Evolutionary conservation across 30 jellyfish, hydroid and myxozoan genomes (phyloP), one percentile per base, ranked within the genome.

Genomic region (Pelagia noctiluca): DNA sequence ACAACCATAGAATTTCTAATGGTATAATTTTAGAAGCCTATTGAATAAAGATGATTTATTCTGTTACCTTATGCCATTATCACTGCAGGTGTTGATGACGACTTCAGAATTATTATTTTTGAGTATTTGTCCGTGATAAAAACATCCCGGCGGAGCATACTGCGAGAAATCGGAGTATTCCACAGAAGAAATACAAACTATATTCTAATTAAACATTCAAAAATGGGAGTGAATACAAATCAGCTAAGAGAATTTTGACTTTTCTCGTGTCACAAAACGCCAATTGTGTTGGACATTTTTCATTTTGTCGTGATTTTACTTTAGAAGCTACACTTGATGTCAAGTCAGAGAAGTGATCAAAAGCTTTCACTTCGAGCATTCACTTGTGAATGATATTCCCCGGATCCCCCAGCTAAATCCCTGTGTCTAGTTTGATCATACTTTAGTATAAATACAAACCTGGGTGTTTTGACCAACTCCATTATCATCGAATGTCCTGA

Each of bases 401-500:
- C n/a, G n/a, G n/a, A n/a, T n/a, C n/a, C n/a, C n/a, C n/a, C n/a
- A n/a, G n/a, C n/a, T n/a, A n/a, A n/a, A n/a, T n/a, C n/a, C n/a
- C n/a, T n/a, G n/a, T n/a, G n/a, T n/a, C n/a, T n/a, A n/a, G n/a
- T n/a, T n/a, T n/a, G n/a, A n/a, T n/a, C n/a, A n/a, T n/a, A n/a
- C n/a, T 67, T 23, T 12, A 24, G 19, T 12, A 67, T 13, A 61
- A 67, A 29, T n/a, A 7, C 2, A 26, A 11, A 70, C 89, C 82
- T 32, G 31, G 29, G 63, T 74, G 18, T 2, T 13, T 31, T 36
- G 25, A 16, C 70, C 54, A 36, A 35, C 25, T 54, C 90, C 90
- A 46, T 65, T 34, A 32, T 80, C 90, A 50, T 80, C 90, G 71
- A 80, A 80, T 0, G 90, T 80, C 11, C 90, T 80, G 35, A 80